These are phyloP conservation scores for Nomada hirtipes DNA, from an alignment of 2,888 invertebrate genomes.

Conservation along the genomic window DNA sequence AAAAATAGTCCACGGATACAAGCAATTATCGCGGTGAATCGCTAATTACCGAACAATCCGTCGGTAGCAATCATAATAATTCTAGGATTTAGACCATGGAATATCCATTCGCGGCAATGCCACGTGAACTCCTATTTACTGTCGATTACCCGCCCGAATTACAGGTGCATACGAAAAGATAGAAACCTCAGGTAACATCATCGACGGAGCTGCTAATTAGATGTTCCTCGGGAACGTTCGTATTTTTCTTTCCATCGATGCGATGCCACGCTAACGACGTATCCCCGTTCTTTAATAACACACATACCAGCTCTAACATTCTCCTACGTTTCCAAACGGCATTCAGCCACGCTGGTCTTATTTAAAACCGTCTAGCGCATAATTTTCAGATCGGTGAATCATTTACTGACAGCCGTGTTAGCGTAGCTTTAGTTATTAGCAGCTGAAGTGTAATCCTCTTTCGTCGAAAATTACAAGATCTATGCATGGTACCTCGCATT, in stretches of 20 bases:
- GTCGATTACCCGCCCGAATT: not conserved
- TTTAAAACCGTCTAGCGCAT: not conserved
- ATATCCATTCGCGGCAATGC: constrained; percentile 20
- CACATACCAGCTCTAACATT: not conserved
- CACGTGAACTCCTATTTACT: constrained; percentile 20
- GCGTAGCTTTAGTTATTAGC: not conserved
- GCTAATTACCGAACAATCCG: constrained; percentile 28
- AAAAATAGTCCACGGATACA: constrained; percentile 17
- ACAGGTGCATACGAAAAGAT: not conserved
- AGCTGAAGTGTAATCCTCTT: not conserved
- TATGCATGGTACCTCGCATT: no score
- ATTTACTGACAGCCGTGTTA: not conserved
- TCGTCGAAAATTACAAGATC: not conserved
- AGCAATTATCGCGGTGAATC: constrained; percentile 26
- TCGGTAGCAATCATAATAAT: constrained; percentile 22
- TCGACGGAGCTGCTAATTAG: constrained; percentile 13
- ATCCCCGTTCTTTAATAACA: constrained; percentile 28
- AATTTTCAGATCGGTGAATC: constrained; percentile 32
- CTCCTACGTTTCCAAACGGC: not conserved
- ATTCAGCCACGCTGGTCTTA: not conserved
- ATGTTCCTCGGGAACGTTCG: constrained; percentile 16
- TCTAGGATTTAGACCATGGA: constrained; percentile 36
- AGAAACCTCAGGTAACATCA: constrained; percentile 8
- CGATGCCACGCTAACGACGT: constrained; percentile 3
- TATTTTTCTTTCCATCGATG: constrained; percentile 6